Evolutionary conservation across 2,113 vertebrate species (phyloP), one percentile per base, ranked within the genome.

Genomic region (Melozone crissalis): DNA sequence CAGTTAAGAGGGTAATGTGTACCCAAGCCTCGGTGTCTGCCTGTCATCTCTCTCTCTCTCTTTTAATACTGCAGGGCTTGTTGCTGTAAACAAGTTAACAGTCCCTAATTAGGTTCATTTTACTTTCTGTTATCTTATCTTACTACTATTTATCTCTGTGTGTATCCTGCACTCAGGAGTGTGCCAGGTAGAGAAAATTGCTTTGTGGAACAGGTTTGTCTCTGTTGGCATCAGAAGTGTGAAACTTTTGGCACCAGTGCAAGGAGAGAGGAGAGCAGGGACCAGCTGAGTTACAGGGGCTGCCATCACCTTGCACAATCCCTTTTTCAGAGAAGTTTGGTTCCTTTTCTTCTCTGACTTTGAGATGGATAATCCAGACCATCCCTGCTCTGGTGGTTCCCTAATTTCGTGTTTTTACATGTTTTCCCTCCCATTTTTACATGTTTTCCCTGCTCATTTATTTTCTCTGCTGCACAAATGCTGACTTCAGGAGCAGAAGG

Each of bases 51-150:
- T 51, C 20, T 59, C 8, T 43, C 1, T 51, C 22, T 51, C 20
- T 43, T 26, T n/a, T 58, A 58, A 52, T 82, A 26, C 26, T 69
- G 10, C 47, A 58, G 51, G n/a, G 51, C 10, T 57, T 83, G 91
- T 85, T 59, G 8, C 55, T 93, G 78, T 83, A 55, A 95, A 73
- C 43, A 58, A 35, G 35, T 79, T 82, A 76, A 49, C 71, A 66
- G 54, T 68, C 59, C 80, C 63, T 86, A 88, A 90, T 92, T 63
- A 81, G 68, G 30, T 83, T 91, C 55, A 37, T 88, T 96, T 90
- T 93, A 57, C 72, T 91, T 83, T 39, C 43, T 84, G n/a, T 61
- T 95, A 72, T 57, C 87, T 93, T 68, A 51, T 55, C 81, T 91
- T 61, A 27, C 63, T 52, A 12, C 59, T 33, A 0, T 59, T 91